A percentile compares a stretch with the other conserved stretches of the same genome.
Evolutionary conservation across 1,140 invertebrate genomes (phyloP).

Genomic region (Triops longicaudatus): DNA sequence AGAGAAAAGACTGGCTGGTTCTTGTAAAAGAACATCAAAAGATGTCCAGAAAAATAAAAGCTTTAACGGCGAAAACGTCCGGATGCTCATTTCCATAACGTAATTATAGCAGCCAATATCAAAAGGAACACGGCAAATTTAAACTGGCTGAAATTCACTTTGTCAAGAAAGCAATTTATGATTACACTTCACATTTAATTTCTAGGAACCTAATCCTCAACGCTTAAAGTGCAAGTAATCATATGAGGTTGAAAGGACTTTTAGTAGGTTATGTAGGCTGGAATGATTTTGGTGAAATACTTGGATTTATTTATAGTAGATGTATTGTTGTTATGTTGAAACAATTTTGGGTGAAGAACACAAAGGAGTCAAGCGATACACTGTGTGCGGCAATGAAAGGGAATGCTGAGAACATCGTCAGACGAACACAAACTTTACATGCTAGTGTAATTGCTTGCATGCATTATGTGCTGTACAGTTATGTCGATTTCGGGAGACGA

Average conservation of each 20-base stretch:
- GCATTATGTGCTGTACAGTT: background rate
- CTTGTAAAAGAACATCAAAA: no score
- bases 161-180: background rate
- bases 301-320: background rate
- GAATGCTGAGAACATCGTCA: background rate
- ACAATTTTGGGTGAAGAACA: background rate
- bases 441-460: background rate
- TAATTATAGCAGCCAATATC: background rate
- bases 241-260: no score
- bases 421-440: background rate
- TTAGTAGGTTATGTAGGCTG: no score
- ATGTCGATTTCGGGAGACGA: background rate
- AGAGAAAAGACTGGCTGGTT: no score
- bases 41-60: background rate
- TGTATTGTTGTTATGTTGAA: background rate
- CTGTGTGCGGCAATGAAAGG: background rate
- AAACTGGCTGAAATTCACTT: background rate
- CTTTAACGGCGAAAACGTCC: background rate
- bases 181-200: no score
- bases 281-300: no score
- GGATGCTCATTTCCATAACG: background rate
- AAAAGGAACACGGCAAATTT: background rate
- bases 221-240: no score
- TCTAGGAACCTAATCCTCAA: no score
- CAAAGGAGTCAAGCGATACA: background rate